These are phyloP conservation scores for Sylvia atricapilla DNA, from an alignment of 2,113 vertebrate species.

Conservation along the genomic window DNA sequence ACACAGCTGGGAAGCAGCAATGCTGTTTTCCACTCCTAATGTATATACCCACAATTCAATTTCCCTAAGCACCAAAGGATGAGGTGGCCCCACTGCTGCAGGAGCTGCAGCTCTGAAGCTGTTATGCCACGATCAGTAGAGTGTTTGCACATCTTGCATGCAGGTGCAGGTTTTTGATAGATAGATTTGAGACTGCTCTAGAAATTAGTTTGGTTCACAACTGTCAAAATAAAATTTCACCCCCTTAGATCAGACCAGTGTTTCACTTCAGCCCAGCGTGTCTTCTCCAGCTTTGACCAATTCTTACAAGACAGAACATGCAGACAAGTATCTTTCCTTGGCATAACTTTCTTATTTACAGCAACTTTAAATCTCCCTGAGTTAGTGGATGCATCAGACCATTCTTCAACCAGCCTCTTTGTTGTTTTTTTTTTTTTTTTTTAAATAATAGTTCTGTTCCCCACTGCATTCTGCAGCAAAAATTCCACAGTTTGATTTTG, in stretches of 20 bases:
- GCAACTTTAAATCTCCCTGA: conserved; percentile 59
- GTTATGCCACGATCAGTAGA: not conserved
- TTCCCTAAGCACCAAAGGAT: not conserved
- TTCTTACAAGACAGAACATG: not conserved
- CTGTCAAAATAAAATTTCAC: not conserved
- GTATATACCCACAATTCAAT: not conserved
- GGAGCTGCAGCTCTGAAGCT: not conserved
- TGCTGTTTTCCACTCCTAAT: not conserved
- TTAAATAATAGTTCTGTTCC: not conserved
- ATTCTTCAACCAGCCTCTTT: not conserved
- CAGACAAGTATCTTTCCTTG: not conserved
- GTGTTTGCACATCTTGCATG: not conserved
- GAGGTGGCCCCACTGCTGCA: not conserved
- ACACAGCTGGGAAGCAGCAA: not conserved
- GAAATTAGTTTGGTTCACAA: not conserved
- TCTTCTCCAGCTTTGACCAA: not conserved
- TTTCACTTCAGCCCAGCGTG: not conserved
- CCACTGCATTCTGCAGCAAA: not conserved
- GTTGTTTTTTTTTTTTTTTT: no score
- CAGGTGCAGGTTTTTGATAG: not conserved
- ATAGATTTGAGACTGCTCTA: not conserved
- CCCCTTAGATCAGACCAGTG: not conserved
- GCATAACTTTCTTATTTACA: not conserved
- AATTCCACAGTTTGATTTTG: not conserved
- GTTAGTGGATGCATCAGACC: conserved; percentile 8